Base-by-base conservation (phyloP, 2,888 invertebrate genomes). In the Seira musarum region DNA sequence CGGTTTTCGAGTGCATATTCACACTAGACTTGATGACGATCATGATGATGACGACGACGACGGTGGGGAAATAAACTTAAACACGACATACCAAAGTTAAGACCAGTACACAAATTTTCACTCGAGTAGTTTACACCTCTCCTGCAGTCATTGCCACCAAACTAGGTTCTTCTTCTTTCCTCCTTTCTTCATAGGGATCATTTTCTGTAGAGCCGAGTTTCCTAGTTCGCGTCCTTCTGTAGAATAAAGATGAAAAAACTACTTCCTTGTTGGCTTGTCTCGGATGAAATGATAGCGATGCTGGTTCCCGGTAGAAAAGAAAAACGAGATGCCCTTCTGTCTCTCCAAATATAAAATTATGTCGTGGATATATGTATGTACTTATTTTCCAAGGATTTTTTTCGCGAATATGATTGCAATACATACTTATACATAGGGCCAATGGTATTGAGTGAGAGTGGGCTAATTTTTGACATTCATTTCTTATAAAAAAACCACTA, bases 391-490 rank as follows among this genome's bases (percentile, higher is more conserved):
- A 22, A 15, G 22, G 24, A 65, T 35, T 17, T 65, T 30, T 35
- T 17, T 65, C 65, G 10, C 2, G 49, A n/a, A 49, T 49, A 8
- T 8, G 30, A 30, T 30, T 30, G 30, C 30, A 30, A 30, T 30
- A 49, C 49, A 49, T n/a, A n/a, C n/a, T n/a, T n/a, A n/a, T n/a
- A n/a, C n/a, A 15, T 49, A n/a, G 49, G 49, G 49, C 30, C 30
- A 8, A 8, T 13, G 49, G 49, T 8, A n/a, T 3, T n/a, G 49
- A 40, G 49, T n/a, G 6, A 15, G 3, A 49, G 3, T 8, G 73
- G 68, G 60, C 21, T 68, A 72, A 73, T 79, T 66, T 72, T 70
- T 72, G 78, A 72, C 78, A 67, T 61, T 71, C 67, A n/a, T n/a
- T n/a, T n/a, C 72, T 67, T 67, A 78, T 65, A 68, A 77, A 64